These are phyloP conservation scores for Mormyrops boulengeri DNA, from an alignment of 2,797 vertebrate genomes.

Conservation along the genomic window DNA sequence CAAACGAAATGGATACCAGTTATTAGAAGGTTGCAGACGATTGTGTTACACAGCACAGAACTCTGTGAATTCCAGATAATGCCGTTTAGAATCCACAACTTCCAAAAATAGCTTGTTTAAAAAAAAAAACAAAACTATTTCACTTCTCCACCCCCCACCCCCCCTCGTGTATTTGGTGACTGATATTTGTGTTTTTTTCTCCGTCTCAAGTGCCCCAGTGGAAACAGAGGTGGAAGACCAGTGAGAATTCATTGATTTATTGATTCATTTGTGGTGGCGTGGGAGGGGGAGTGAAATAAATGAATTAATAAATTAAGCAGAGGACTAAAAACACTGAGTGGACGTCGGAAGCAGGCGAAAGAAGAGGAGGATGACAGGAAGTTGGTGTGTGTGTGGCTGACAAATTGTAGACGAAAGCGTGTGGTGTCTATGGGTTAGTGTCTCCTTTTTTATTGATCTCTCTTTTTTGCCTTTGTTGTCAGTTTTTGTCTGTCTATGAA, in stretches of 20 bases:
- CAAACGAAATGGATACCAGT: not conserved
- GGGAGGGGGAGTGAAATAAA: slow-evolving; percentile 20
- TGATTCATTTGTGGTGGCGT: slow-evolving; percentile 28
- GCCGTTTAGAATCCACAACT: not conserved
- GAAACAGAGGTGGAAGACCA: slow-evolving; percentile 29
- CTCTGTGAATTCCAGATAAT: not conserved
- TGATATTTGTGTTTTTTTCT: slow-evolving; percentile 31
- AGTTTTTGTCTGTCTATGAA: slow-evolving; percentile 23
- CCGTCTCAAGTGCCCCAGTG: slow-evolving; percentile 26
- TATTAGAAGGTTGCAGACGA: not conserved
- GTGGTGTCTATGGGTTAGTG: slow-evolving; percentile 21
- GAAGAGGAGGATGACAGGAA: slow-evolving; percentile 14
- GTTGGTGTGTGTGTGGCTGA: slow-evolving; percentile 7
- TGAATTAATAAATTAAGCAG: slow-evolving; percentile 16
- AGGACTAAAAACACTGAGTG: slow-evolving; percentile 6
- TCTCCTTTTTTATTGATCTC: not conserved
- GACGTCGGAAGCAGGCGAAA: not conserved
- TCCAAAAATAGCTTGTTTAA: not conserved
- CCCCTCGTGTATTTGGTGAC: slow-evolving; percentile 16
- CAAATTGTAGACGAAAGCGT: not conserved
- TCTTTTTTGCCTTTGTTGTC: slow-evolving; percentile 1
- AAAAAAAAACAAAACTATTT: not conserved
- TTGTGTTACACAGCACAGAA: not conserved
- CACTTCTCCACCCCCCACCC: not conserved
- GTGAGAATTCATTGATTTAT: slow-evolving; percentile 26